These are phyloP conservation scores for Lathronympha strigana DNA, from an alignment of 2,888 invertebrate species.

Conservation along the genomic window DNA sequence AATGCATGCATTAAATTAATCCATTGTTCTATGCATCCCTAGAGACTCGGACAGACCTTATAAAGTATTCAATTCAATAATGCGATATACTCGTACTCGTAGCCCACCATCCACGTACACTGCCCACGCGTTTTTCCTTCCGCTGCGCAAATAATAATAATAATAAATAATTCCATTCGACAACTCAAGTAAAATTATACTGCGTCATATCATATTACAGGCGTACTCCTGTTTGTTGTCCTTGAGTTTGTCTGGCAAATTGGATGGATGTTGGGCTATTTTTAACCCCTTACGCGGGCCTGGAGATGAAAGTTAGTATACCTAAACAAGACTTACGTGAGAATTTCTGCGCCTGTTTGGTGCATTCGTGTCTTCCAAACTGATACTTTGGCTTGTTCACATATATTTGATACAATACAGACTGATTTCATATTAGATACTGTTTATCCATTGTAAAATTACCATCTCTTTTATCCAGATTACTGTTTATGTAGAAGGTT, in stretches of 20 bases:
- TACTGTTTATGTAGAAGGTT: too few relatives aligned
- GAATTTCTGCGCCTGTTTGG: too few relatives aligned
- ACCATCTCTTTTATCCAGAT: too few relatives aligned
- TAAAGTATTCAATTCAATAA: slow-evolving; percentile 24
- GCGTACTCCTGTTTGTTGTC: slow-evolving; percentile 5
- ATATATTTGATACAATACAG: too few relatives aligned
- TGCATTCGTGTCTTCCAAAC: too few relatives aligned
- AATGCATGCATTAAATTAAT: background rate
- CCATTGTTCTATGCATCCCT: slow-evolving; percentile 4
- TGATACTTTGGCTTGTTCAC: too few relatives aligned
- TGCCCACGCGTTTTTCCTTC: slow-evolving; percentile 2
- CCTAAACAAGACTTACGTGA: too few relatives aligned
- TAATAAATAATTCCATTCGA: slow-evolving; percentile 14
- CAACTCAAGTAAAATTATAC: slow-evolving; percentile 9
- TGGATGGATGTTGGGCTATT: slow-evolving; percentile 9
- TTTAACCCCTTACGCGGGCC: background rate
- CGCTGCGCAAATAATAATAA: slow-evolving; percentile 22
- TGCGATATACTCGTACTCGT: too few relatives aligned
- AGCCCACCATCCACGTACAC: slow-evolving; percentile 12
- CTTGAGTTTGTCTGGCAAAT: slow-evolving; percentile 24
- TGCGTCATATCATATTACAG: slow-evolving; percentile 8
- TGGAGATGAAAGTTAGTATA: too few relatives aligned
- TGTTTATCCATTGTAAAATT: too few relatives aligned
- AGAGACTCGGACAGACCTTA: background rate
- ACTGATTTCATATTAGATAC: too few relatives aligned